phyloP scores from a whole-genome alignment of 2,888 invertebrate species.

The Caenorhabditis becei region DNA sequence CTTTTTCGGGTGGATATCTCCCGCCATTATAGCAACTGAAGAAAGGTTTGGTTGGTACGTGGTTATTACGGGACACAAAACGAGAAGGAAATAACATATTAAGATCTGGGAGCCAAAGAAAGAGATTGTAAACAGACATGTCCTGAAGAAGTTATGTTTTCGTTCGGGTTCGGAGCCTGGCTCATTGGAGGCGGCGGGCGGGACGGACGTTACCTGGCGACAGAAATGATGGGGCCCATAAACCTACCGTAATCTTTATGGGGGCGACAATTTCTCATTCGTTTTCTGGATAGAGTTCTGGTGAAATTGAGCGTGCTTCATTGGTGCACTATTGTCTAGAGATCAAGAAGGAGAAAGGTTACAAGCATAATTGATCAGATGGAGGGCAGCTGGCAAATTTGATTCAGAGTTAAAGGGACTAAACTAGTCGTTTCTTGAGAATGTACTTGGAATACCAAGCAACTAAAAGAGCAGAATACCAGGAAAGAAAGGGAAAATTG shows the following conservation, averaged over 20 bases:
- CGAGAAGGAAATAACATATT: conserved; percentile 55
- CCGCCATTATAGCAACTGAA: conserved; percentile 40
- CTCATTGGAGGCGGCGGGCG: not conserved
- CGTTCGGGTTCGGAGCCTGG: not conserved
- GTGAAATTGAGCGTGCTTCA: conserved; percentile 35
- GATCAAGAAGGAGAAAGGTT: not conserved
- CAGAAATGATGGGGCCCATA: conserved; percentile 20
- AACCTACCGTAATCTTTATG: conserved; percentile 41
- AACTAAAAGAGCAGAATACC: conserved; percentile 5
- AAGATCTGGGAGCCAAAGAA: not conserved
- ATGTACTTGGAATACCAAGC: not conserved
- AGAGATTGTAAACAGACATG: conserved; percentile 14
- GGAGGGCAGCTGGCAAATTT: not conserved
- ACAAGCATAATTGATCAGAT: not conserved
- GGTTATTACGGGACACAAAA: conserved; percentile 8
- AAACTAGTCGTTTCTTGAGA: not conserved
- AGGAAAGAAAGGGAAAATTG: conserved; percentile 2
- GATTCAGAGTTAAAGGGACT: not conserved
- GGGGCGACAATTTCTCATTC: not conserved
- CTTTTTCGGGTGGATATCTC: conserved; percentile 62
- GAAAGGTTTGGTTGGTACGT: not conserved
- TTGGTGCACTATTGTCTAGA: conserved; percentile 20
- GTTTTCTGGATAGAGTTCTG: not conserved
- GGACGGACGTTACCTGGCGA: conserved; percentile 29
- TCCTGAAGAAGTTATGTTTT: conserved; percentile 16